phyloP scores from a whole-genome alignment of 2,797 vertebrate species.

The Australoheros facetus region DNA sequence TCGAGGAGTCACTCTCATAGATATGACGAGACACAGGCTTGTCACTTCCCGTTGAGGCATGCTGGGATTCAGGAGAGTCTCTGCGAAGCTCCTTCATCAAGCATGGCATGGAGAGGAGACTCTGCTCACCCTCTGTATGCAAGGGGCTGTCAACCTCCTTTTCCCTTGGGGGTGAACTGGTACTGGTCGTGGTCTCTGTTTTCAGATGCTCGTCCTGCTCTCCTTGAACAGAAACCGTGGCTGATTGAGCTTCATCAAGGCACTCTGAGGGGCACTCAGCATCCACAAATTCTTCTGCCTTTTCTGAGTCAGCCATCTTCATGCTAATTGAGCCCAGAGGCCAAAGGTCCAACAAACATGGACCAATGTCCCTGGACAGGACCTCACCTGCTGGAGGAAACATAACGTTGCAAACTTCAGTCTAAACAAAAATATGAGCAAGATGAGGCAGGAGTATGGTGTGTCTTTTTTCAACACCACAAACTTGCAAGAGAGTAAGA shows the following conservation, averaged over 20 bases:
- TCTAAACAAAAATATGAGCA: background rate
- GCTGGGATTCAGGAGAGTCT: conserved; percentile 91
- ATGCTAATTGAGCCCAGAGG: conserved; percentile 84
- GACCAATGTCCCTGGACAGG: conserved; percentile 73
- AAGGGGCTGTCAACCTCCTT: conserved; percentile 81
- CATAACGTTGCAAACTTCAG: background rate
- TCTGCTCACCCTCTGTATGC: conserved; percentile 82
- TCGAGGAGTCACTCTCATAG: conserved; percentile 97
- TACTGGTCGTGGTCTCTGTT: conserved; percentile 80
- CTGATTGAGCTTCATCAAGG: conserved; percentile 75
- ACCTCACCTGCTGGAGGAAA: conserved; percentile 75
- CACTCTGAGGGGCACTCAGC: conserved; percentile 85
- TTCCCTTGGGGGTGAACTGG: conserved; percentile 75
- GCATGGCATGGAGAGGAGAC: conserved; percentile 91
- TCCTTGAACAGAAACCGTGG: conserved; percentile 75
- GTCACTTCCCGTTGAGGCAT: conserved; percentile 89
- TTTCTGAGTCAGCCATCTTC: conserved; percentile 95
- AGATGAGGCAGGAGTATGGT: too few relatives aligned
- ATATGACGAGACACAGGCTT: conserved; percentile 80
- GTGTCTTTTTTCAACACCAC: background rate
- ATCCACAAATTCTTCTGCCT: conserved; percentile 88
- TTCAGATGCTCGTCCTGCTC: conserved; percentile 86
- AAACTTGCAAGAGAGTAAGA: background rate
- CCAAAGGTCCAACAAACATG: conserved; percentile 80
- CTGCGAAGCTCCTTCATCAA: conserved; percentile 92